A percentile compares a stretch with the other conserved stretches of the same genome.
Conservation (phyloP, 2,888 invertebrate genomes). For the Nipponacmea schrenckii region DNA sequence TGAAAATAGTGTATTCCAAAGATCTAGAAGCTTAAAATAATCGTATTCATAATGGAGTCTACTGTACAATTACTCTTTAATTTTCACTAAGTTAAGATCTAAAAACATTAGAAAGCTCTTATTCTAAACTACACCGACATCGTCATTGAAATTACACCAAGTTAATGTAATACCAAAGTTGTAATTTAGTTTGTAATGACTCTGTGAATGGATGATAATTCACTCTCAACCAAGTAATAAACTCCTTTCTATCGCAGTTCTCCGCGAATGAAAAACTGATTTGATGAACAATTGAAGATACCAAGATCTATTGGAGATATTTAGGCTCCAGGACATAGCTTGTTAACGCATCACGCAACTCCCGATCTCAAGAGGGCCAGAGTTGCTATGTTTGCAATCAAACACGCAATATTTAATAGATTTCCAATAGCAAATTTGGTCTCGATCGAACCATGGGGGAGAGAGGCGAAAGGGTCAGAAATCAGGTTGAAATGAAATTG, state of each 20-base stretch:
- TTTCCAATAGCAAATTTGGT: background rate
- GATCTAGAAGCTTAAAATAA: too few species aligned
- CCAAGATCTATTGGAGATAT: background rate
- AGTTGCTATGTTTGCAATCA: background rate
- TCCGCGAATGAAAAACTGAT: background rate
- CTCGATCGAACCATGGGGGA: background rate
- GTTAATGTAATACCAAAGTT: background rate
- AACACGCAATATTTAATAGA: background rate
- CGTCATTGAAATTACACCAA: background rate
- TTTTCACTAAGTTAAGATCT: too few species aligned
- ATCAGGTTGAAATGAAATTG: conserved; percentile 19
- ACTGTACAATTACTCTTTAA: too few species aligned
- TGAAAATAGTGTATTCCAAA: too few species aligned
- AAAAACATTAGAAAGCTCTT: background rate
- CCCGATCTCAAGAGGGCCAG: background rate
- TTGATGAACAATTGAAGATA: background rate
- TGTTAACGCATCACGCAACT: background rate
- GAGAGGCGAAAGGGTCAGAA: conserved; percentile 20
- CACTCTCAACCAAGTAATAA: background rate
- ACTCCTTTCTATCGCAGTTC: background rate
- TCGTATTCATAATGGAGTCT: too few species aligned
- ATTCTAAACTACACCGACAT: background rate
- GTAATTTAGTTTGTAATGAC: background rate
- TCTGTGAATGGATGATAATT: background rate
- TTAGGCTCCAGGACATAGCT: background rate